Evolutionary conservation across 2,113 vertebrate species (phyloP).

Genomic region (Macaca nemestrina): DNA sequence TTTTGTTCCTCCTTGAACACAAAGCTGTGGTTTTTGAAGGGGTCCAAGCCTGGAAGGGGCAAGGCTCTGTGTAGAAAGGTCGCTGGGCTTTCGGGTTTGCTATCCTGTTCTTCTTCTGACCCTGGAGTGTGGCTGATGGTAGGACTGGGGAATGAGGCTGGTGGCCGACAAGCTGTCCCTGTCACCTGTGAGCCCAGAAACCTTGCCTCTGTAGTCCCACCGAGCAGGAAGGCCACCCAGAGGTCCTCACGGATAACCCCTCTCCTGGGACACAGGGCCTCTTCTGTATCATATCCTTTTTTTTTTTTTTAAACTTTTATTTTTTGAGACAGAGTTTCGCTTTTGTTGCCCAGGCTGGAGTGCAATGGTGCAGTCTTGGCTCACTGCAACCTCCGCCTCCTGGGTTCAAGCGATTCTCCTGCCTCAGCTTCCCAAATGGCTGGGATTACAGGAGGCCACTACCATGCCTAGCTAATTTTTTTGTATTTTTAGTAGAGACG

Average conservation of each 20-base stretch:
- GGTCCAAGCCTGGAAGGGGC: background rate
- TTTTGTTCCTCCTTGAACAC: conserved; percentile 66
- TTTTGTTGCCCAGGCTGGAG: too few relatives aligned
- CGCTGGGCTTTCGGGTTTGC: background rate
- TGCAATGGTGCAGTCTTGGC: rapidly evolving
- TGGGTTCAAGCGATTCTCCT: too few relatives aligned
- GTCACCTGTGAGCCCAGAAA: background rate
- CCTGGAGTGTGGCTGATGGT: background rate
- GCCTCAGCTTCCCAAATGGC: too few relatives aligned
- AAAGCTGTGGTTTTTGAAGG: conserved; percentile 56
- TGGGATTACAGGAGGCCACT: too few relatives aligned
- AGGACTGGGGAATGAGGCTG: background rate
- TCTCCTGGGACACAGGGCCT: background rate
- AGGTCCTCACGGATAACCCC: background rate
- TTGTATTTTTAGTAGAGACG: too few relatives aligned
- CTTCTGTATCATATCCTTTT: too few relatives aligned
- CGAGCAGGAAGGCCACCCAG: background rate
- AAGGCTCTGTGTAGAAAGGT: background rate
- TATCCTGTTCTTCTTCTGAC: background rate
- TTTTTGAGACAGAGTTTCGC: too few relatives aligned
- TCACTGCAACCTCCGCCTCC: too few relatives aligned
- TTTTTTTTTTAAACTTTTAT: too few relatives aligned
- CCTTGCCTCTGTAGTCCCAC: background rate
- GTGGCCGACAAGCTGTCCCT: background rate
- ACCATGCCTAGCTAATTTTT: too few relatives aligned